Evolutionary conservation across 1,140 invertebrate species (phyloP).

Genomic region (Anagrus nilaparvatae): DNA sequence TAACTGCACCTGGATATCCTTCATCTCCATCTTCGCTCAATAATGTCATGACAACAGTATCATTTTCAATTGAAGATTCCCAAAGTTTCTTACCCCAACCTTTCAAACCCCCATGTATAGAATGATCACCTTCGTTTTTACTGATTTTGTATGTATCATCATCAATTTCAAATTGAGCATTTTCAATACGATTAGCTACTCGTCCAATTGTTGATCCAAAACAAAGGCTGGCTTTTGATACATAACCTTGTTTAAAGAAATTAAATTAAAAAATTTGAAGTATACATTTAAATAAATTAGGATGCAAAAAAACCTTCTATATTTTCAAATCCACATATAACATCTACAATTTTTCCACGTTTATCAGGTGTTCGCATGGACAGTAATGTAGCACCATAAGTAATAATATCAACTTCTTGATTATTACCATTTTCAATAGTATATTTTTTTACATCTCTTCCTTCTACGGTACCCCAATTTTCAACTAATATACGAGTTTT

Average conservation of each 20-base stretch:
- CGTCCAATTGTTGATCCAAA: conserved; percentile 83
- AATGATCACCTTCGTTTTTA: conserved; percentile 62
- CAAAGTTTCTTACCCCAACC: conserved; percentile 80
- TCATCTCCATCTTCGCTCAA: conserved; percentile 73
- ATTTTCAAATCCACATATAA: conserved; percentile 60
- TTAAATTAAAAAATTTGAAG: no score
- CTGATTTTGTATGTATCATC: conserved; percentile 58
- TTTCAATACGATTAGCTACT: conserved; percentile 75
- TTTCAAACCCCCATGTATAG: conserved; percentile 75
- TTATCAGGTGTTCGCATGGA: conserved; percentile 55
- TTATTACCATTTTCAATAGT: conserved; percentile 46
- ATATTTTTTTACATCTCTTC: conserved; percentile 34
- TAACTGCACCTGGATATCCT: conserved; percentile 72
- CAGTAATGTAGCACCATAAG: conserved; percentile 59
- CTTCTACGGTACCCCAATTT: conserved; percentile 28
- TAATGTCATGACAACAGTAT: conserved; percentile 46
- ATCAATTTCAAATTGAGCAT: conserved; percentile 58
- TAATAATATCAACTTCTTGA: conserved; percentile 50
- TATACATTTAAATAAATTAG: no score
- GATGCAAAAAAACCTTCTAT: conserved; percentile 55
- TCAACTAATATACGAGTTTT: conserved; percentile 20
- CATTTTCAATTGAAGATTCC: conserved; percentile 30
- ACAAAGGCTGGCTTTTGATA: conserved; percentile 55
- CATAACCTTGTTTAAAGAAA: conserved; percentile 44
- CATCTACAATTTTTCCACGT: conserved; percentile 50